phyloP scores from a whole-genome alignment of 64 coral and sea anemone genomes.

The Hydrozoanthus tunicans region DNA sequence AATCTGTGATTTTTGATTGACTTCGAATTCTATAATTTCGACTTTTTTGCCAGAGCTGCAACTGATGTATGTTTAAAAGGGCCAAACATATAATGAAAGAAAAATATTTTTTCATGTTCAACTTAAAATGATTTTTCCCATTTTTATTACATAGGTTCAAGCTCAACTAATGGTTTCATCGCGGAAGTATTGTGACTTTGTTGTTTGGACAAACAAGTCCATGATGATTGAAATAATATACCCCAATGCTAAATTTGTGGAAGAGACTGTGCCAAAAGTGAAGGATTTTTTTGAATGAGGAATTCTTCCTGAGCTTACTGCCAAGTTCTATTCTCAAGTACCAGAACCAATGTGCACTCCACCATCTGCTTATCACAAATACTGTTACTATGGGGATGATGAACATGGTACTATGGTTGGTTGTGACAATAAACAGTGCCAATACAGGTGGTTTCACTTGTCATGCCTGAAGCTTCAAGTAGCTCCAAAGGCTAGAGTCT shows the following conservation, averaged over 20 bases:
- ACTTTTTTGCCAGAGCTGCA: too few relatives aligned
- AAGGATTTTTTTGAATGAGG: constrained; percentile 9
- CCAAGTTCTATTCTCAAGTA: not conserved
- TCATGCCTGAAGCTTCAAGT: not conserved
- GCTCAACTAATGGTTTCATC: not conserved
- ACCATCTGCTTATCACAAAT: constrained; percentile 2
- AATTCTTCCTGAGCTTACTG: too few relatives aligned
- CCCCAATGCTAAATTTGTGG: constrained; percentile 33
- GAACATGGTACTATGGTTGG: constrained; percentile 14
- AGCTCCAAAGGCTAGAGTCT: constrained; percentile 4
- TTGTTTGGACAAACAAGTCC: constrained; percentile 25
- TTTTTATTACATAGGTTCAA: constrained; percentile 7
- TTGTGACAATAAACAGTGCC: constrained; percentile 4
- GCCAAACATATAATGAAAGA: not conserved
- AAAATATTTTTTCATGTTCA: not conserved
- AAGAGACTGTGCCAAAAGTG: not conserved
- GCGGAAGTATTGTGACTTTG: constrained; percentile 14
- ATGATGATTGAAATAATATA: not conserved
- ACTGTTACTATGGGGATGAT: constrained; percentile 4
- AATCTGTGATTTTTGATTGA: too few relatives aligned
- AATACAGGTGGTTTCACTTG: too few relatives aligned
- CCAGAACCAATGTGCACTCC: not conserved
- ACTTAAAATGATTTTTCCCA: not conserved
- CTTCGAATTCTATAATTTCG: too few relatives aligned
- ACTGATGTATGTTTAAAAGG: too few relatives aligned